Conservation (phyloP, 2,113 vertebrate species). For the Myocastor coypus region DNA sequence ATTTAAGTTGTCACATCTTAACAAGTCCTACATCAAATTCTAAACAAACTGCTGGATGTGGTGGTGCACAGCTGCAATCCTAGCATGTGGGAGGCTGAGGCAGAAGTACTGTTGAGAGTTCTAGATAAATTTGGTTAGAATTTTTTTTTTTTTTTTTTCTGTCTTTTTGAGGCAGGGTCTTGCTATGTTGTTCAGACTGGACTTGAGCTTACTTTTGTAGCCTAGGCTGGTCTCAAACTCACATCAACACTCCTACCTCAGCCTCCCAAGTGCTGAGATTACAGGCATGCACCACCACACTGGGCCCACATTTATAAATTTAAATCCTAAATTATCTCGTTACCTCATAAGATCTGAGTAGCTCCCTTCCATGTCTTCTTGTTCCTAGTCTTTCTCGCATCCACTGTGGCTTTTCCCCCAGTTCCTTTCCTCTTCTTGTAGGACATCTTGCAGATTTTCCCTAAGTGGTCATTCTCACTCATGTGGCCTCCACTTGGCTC, state of each 20-base stretch:
- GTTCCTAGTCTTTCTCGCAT: not conserved
- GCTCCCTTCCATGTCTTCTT: not conserved
- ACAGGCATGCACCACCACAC: too few species aligned
- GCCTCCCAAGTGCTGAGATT: too few species aligned
- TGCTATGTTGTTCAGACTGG: too few species aligned
- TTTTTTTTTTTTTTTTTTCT: too few species aligned
- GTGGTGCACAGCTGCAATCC: too few species aligned
- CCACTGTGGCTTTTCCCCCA: not conserved
- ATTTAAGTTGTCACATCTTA: conserved; percentile 42
- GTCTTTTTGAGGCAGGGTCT: too few species aligned
- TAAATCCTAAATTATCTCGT: not conserved
- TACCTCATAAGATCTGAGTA: conserved; percentile 23
- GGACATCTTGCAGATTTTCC: not conserved
- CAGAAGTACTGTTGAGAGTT: too few species aligned
- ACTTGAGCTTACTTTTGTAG: too few species aligned
- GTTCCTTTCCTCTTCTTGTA: not conserved
- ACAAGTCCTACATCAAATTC: not conserved
- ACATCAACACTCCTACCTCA: too few species aligned
- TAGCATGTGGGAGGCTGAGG: too few species aligned
- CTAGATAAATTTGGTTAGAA: too few species aligned
- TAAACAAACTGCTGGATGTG: conserved; percentile 19
- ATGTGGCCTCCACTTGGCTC: not conserved
- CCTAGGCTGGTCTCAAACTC: too few species aligned
- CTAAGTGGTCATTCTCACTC: not conserved
- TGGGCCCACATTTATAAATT: conserved; percentile 35